Evolutionary conservation across 2,888 invertebrate species (phyloP).

Genomic region (Nebria salina): DNA sequence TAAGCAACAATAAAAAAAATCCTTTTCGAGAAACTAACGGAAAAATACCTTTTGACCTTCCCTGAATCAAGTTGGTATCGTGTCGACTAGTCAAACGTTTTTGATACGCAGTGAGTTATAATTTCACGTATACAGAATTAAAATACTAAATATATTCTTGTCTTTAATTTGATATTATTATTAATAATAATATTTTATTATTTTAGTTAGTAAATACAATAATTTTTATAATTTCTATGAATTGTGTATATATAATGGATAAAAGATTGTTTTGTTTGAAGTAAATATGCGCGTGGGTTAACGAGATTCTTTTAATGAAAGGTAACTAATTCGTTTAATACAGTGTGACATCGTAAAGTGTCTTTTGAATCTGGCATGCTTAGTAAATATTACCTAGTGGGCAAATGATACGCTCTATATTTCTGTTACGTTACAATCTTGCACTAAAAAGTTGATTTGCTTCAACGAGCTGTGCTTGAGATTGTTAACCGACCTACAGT

Average conservation of each 20-base stretch:
- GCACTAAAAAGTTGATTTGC: not conserved
- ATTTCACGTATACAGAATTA: too few relatives aligned
- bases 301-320: not conserved
- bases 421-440: not conserved
- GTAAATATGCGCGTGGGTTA: constrained; percentile 12
- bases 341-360: constrained; percentile 8
- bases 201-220: too few relatives aligned
- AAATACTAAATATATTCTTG: too few relatives aligned
- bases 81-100: too few relatives aligned
- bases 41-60: too few relatives aligned
- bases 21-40: too few relatives aligned
- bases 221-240: too few relatives aligned
- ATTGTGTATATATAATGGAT: not conserved
- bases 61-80: too few relatives aligned
- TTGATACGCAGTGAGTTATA: too few relatives aligned
- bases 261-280: not conserved
- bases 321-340: constrained; percentile 6
- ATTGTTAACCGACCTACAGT: not conserved
- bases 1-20: too few relatives aligned
- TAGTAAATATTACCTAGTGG: not conserved
- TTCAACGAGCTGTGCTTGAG: not conserved
- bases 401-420: not conserved
- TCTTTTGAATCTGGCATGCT: not conserved
- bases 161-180: too few relatives aligned
- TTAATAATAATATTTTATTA: too few relatives aligned